Conservation (phyloP, 2,113 vertebrate species). For the Lichenostomus cassidix region DNA sequence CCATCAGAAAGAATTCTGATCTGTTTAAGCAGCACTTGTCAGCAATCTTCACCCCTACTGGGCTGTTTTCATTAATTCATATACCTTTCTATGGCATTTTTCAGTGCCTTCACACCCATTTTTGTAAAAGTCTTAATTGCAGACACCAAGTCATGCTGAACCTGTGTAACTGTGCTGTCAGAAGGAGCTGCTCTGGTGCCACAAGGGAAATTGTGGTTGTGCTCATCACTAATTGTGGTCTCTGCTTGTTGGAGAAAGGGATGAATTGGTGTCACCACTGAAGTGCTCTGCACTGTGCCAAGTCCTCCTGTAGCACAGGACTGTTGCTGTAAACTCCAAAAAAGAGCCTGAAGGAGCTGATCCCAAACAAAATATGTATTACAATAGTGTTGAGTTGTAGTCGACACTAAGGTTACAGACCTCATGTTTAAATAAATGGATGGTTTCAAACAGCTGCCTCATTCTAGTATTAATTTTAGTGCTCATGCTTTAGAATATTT, state of each 20-base stretch:
- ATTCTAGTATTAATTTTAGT: neutral
- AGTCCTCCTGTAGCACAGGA: neutral
- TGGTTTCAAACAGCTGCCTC: neutral
- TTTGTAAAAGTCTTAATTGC: neutral
- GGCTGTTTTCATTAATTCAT: neutral
- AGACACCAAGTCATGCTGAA: neutral
- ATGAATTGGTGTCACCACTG: neutral
- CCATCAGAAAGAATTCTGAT: neutral
- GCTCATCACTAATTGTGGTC: neutral
- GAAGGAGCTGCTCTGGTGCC: neutral
- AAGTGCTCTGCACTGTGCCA: neutral
- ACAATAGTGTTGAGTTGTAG: neutral
- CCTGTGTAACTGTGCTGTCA: neutral
- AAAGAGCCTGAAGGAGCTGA: neutral
- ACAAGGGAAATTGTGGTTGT: neutral
- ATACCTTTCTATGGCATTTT: neutral
- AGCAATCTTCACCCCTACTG: neutral
- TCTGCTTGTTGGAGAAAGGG: neutral
- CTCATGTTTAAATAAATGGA: neutral
- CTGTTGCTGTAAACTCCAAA: neutral
- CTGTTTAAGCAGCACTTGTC: neutral
- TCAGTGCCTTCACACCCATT: neutral
- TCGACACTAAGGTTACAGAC: neutral
- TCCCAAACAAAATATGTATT: neutral
- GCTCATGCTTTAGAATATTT: neutral